Evolutionary conservation across 2,888 invertebrate species (phyloP).

Genomic region (Amaurobius ferox): DNA sequence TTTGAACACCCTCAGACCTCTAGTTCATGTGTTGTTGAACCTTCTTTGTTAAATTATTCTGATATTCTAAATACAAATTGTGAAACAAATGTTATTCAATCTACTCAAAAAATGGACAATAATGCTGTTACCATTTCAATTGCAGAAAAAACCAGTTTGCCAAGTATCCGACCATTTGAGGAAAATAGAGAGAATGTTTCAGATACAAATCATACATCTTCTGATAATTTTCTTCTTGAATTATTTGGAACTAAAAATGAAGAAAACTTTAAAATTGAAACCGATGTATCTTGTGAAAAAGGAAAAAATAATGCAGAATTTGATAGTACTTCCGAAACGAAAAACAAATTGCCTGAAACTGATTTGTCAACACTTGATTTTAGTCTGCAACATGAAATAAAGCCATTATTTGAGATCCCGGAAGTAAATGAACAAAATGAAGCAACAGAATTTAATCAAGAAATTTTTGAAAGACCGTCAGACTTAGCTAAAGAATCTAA

Average conservation of each 20-base stretch:
- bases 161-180: constrained; percentile 2
- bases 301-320: constrained; percentile 16
- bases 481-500: constrained; percentile 35
- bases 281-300: background rate
- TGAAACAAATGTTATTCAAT: constrained; percentile 37
- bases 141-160: constrained; percentile 2
- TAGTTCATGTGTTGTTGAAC: background rate
- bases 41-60: constrained; percentile 28
- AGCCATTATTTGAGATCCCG: constrained; percentile 55
- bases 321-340: constrained; percentile 17
- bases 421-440: constrained; percentile 68
- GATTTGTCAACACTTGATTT: constrained; percentile 33
- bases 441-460: constrained; percentile 67
- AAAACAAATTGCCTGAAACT: constrained; percentile 25
- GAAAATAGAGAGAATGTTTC: background rate
- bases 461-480: constrained; percentile 51
- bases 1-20: constrained; percentile 25
- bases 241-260: constrained; percentile 46
- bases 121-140: constrained; percentile 10
- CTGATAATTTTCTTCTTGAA: constrained; percentile 50
- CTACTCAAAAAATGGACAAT: constrained; percentile 35
- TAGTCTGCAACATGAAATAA: constrained; percentile 25
- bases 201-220: constrained; percentile 34
- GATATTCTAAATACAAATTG: constrained; percentile 30
- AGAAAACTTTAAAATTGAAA: constrained; percentile 27